Evolutionary conservation across 2,797 vertebrate genomes (phyloP).

Genomic region (Arrhamphus sclerolepis): DNA sequence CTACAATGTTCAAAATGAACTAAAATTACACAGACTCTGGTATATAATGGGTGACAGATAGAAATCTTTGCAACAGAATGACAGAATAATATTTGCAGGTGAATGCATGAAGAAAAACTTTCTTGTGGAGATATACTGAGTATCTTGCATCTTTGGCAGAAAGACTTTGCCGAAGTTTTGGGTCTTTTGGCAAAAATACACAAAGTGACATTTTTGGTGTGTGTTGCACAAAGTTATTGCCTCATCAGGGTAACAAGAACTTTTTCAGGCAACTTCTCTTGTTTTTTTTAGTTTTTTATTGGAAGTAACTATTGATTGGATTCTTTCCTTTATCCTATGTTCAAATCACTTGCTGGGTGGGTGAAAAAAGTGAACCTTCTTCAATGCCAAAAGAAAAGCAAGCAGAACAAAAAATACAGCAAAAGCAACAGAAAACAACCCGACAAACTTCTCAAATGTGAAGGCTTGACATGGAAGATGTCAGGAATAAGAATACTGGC

Average conservation of each 20-base stretch:
- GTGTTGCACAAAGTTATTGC: slow-evolving; percentile 11
- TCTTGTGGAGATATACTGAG: slow-evolving; percentile 14
- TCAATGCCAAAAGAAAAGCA: neutral
- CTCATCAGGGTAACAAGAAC: neutral
- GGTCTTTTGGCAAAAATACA: slow-evolving; percentile 19
- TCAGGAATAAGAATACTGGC: slow-evolving; percentile 52
- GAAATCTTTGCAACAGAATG: slow-evolving; percentile 14
- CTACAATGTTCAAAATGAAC: slow-evolving; percentile 23
- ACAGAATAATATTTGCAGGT: slow-evolving; percentile 24
- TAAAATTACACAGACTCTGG: slow-evolving; percentile 27
- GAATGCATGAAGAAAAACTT: slow-evolving; percentile 13
- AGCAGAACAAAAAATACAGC: no score
- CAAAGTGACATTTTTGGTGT: neutral
- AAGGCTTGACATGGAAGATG: slow-evolving; percentile 30
- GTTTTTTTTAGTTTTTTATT: no score
- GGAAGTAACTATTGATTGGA: neutral
- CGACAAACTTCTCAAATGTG: slow-evolving; percentile 16
- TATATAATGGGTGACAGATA: slow-evolving; percentile 15
- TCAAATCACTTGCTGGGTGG: no score
- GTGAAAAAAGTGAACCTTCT: neutral
- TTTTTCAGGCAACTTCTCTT: neutral
- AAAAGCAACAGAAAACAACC: neutral
- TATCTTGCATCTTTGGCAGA: slow-evolving; percentile 18
- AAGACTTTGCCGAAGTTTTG: slow-evolving; percentile 17
- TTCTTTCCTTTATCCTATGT: no score